Conservation (phyloP, 2,888 invertebrate genomes). For the Rotaria sp. region DNA sequence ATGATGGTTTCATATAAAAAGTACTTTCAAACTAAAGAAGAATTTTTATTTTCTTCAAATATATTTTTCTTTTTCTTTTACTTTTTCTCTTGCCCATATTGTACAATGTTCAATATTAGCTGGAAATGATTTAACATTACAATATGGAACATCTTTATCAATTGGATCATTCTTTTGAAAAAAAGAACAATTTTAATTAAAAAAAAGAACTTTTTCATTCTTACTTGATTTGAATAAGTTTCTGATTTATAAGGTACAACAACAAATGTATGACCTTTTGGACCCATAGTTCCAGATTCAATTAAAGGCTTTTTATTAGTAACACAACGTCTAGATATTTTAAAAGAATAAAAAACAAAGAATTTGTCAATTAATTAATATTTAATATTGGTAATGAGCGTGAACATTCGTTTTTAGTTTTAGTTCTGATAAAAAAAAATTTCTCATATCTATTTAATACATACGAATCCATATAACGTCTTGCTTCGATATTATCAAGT, state of each 20-base stretch:
- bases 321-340: slow-evolving; percentile 51
- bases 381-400: too few relatives aligned
- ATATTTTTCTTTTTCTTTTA: background rate
- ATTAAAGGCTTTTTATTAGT: slow-evolving; percentile 52
- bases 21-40: slow-evolving; percentile 53
- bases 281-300: slow-evolving; percentile 56
- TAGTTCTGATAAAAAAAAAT: background rate
- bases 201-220: background rate
- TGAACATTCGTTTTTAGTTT: too few relatives aligned
- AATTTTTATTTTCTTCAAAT: slow-evolving; percentile 21
- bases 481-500: slow-evolving; percentile 54
- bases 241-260: slow-evolving; percentile 56
- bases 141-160: slow-evolving; percentile 55
- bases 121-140: slow-evolving; percentile 57
- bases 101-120: slow-evolving; percentile 56
- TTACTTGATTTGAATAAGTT: slow-evolving; percentile 53
- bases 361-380: too few relatives aligned
- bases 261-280: slow-evolving; percentile 56
- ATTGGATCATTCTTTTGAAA: slow-evolving; percentile 51
- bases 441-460: background rate
- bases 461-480: slow-evolving; percentile 54
- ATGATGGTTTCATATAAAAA: slow-evolving; percentile 50
- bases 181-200: background rate
- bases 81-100: slow-evolving; percentile 57
- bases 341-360: background rate